A percentile compares a stretch with the other conserved stretches of the same genome.
Conservation (phyloP, 2,113 vertebrate species). For the Astur gentilis region DNA sequence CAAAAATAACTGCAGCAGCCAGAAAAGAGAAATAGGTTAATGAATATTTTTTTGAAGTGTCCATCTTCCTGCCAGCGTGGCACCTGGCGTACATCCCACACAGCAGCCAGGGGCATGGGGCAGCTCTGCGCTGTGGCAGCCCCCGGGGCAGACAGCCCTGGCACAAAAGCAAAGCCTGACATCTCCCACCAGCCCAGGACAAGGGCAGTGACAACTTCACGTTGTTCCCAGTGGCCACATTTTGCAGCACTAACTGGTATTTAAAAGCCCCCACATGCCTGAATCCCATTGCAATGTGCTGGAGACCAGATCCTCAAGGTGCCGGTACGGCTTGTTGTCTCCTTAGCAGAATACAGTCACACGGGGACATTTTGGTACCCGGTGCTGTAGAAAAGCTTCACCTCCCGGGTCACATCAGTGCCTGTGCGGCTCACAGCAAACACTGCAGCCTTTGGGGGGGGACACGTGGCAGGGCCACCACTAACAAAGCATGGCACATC, state of each 20-base stretch:
- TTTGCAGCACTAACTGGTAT: neutral
- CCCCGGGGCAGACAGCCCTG: neutral
- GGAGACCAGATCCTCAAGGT: neutral
- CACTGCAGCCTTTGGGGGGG: rapidly evolving
- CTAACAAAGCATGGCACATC: rapidly evolving
- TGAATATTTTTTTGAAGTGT: neutral
- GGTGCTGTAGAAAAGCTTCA: neutral
- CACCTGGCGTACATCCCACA: neutral
- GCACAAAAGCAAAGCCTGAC: neutral
- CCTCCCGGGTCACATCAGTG: rapidly evolving
- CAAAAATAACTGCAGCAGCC: neutral
- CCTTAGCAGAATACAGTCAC: neutral
- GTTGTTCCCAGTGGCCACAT: neutral
- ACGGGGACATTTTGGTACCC: rapidly evolving
- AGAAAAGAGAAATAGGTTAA: neutral
- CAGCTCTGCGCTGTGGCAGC: neutral
- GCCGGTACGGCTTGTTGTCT: rapidly evolving
- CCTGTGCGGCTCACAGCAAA: neutral
- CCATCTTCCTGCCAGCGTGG: rapidly evolving
- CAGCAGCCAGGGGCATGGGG: rapidly evolving
- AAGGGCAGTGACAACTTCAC: rapidly evolving
- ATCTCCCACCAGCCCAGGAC: neutral
- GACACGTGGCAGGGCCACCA: neutral
- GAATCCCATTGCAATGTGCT: rapidly evolving
- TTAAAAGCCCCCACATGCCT: neutral